Conservation (phyloP, 2,797 vertebrate genomes). For the Takifugu ocellatus region DNA sequence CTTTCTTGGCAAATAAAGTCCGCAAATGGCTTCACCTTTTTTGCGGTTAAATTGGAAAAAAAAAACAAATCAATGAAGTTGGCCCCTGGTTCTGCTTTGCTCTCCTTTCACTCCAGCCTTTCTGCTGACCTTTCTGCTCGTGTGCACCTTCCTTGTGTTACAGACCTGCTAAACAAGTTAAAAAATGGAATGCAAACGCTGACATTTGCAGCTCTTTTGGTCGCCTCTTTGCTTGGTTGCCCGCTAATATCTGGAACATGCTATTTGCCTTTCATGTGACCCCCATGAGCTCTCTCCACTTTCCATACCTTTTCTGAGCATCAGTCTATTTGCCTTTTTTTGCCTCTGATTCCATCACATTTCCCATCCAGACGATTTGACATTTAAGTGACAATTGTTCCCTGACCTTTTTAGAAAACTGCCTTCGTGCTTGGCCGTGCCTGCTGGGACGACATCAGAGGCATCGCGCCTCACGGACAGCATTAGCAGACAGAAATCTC, state of each 20-base stretch:
- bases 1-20: conserved; percentile 57
- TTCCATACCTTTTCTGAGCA: conserved; percentile 36
- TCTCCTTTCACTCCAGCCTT: conserved; percentile 36
- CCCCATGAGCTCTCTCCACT: conserved; percentile 22
- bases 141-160: conserved; percentile 51
- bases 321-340: conserved; percentile 58
- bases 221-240: conserved; percentile 27
- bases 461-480: conserved; percentile 23
- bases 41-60: conserved; percentile 36
- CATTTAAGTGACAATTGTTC: conserved; percentile 75
- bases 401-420: conserved; percentile 71
- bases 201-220: conserved; percentile 60
- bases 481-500: conserved; percentile 19
- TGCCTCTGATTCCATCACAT: conserved; percentile 39
- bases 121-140: conserved; percentile 65
- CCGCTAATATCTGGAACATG: conserved; percentile 47
- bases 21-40: conserved; percentile 57
- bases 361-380: conserved; percentile 63
- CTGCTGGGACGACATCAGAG: conserved; percentile 48
- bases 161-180: conserved; percentile 48
- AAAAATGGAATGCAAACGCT: conserved; percentile 65
- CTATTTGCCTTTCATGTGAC: conserved; percentile 52
- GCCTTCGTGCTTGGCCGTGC: conserved; percentile 32
- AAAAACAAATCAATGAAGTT: conserved; percentile 69
- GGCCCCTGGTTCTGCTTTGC: conserved; percentile 41